A percentile compares a stretch with the other conserved stretches of the same genome.
phyloP scores from a whole-genome alignment of 2,888 invertebrate genomes.

The Cryptus viduatorius region DNA sequence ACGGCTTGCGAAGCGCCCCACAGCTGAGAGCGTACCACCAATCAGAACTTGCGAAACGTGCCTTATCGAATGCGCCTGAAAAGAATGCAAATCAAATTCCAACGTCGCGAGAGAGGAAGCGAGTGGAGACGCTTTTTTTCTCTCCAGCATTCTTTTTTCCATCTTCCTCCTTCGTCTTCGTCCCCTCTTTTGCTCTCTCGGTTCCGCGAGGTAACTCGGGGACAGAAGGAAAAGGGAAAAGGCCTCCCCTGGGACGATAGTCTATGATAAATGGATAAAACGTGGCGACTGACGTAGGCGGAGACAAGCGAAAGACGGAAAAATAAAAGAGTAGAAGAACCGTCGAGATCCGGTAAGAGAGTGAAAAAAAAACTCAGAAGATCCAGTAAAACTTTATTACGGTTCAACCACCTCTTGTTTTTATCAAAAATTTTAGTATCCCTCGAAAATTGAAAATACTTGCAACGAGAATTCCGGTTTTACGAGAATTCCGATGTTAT shows the following conservation, averaged over 20 bases:
- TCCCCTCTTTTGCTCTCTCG: constrained; percentile 13
- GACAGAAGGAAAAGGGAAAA: constrained; percentile 20
- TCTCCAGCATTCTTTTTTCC: constrained; percentile 13
- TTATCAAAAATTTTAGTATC: constrained; percentile 11
- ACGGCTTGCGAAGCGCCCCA: constrained; percentile 35
- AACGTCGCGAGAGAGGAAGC: constrained; percentile 55
- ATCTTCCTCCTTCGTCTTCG: constrained; percentile 9
- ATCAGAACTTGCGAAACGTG: constrained; percentile 71
- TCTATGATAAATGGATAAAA: constrained; percentile 73
- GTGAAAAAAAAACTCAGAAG: constrained; percentile 15
- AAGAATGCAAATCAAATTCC: constrained; percentile 75
- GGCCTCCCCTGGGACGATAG: constrained; percentile 59
- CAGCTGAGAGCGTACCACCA: constrained; percentile 58
- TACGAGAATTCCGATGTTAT: no score
- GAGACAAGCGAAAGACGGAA: constrained; percentile 42
- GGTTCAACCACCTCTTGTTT: constrained; percentile 33
- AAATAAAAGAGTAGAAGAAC: constrained; percentile 24
- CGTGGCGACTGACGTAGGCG: constrained; percentile 62
- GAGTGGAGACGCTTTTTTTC: constrained; percentile 45
- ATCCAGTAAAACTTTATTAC: constrained; percentile 23
- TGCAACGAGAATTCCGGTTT: no score
- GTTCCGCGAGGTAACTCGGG: constrained; percentile 11
- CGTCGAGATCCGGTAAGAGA: constrained; percentile 1
- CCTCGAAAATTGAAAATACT: constrained; percentile 7
- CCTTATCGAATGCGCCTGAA: constrained; percentile 71